Evolutionary conservation across 2,113 vertebrate genomes (phyloP).

Genomic region (Astatotilapia flaviijosephi): DNA sequence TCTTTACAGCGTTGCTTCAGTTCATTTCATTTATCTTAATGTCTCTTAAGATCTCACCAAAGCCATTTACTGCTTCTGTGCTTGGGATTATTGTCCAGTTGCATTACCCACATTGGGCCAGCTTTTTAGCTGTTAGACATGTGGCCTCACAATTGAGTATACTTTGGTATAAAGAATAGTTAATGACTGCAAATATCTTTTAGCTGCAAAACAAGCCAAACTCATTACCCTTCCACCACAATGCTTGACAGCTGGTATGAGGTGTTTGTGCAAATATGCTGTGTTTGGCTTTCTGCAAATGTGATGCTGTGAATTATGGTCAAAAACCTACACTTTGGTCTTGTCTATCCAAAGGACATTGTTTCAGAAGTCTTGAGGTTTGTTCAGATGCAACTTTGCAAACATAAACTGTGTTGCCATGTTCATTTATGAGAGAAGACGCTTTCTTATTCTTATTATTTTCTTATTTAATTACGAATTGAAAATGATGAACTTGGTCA

Average conservation of each 20-base stretch:
- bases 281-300: neutral
- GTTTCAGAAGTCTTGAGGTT: neutral
- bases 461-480: neutral
- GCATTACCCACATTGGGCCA: neutral
- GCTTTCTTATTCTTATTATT: neutral
- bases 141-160: neutral
- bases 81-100: neutral
- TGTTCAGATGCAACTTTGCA: neutral
- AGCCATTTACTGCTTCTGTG: neutral
- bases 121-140: neutral
- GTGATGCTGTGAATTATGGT: neutral
- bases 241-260: neutral
- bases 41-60: neutral
- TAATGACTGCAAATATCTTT: neutral
- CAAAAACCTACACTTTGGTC: neutral
- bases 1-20: neutral
- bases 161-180: neutral
- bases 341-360: neutral
- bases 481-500: neutral
- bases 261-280: neutral
- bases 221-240: neutral
- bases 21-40: neutral
- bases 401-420: neutral
- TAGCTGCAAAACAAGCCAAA: neutral
- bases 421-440: neutral